Evolutionary conservation across 2,797 vertebrate species (phyloP), one percentile per base, ranked within the genome.

Genomic region (Mormyrops attenuatus): DNA sequence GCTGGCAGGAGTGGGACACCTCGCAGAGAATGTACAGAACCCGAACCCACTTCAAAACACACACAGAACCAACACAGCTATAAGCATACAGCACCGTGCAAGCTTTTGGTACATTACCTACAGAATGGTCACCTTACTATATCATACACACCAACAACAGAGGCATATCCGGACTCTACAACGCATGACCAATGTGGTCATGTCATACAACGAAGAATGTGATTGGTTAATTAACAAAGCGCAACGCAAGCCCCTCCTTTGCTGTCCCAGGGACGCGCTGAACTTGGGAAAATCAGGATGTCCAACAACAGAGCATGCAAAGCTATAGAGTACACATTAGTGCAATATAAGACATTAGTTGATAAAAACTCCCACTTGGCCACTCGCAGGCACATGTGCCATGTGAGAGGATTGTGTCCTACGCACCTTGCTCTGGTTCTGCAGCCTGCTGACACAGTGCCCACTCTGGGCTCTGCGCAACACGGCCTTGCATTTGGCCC

Each of bases 1-100:
- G 91, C 88, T 93, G 92, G 92, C 89, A 97, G 49, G 90, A 92
- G 26, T 95, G 93, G 90, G 96, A 96, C 92, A 97, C 94, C 92
- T 98, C 97, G 93, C 95, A 97, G 92, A 98, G 93, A 90, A 96
- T 91, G 93, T 94, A 97, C 88, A 99, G 94, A 92, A 97, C 94
- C 93, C 95, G 95, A 89, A 97, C 41, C 96, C 97, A 98, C 99
- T 99, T 91, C 89, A 94, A 89, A 34, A 86, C 34, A 77, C 22
- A 85, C 41, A 15, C 41, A 50, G 55, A 47, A 38, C 9, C 20
- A 47, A 26, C 80, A 85, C 6, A 89, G 34, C 8, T 84, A 41
- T 60, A 53, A 87, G 53, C 47, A 38, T 44, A 15, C 17, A n/a
- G 7, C 15, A 87, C 6, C 0, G 0, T 50, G n/a, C 34, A 86